phyloP scores from a whole-genome alignment of 2,888 invertebrate species.

The Synergus japonicus region DNA sequence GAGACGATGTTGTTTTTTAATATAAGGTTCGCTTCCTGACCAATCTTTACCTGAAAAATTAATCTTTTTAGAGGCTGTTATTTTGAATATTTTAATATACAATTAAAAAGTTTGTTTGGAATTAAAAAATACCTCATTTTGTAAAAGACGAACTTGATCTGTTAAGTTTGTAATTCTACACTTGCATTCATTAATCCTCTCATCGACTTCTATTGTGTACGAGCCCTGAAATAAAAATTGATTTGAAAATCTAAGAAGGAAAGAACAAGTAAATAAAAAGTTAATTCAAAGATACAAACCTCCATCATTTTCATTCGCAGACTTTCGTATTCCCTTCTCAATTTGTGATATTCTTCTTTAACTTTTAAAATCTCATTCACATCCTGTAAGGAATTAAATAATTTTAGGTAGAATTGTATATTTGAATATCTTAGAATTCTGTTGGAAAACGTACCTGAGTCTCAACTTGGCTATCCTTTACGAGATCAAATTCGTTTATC shows the following conservation, averaged over 20 bases:
- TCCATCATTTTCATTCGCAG: conserved; percentile 56
- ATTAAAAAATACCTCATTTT: conserved; percentile 61
- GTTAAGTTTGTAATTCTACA: conserved; percentile 58
- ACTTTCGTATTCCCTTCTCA: conserved; percentile 63
- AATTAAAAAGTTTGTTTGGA: not conserved
- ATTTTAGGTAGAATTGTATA: conserved; percentile 16
- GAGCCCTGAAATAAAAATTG: conserved; percentile 10
- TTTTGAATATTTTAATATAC: not conserved
- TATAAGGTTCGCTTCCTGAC: conserved; percentile 63
- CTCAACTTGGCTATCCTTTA: conserved; percentile 42
- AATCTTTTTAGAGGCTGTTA: conserved; percentile 2
- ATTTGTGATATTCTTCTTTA: conserved; percentile 61
- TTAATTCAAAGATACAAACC: conserved; percentile 53
- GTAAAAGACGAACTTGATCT: conserved; percentile 62
- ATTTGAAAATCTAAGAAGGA: not conserved
- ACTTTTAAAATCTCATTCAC: conserved; percentile 60
- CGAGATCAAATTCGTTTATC: conserved; percentile 53
- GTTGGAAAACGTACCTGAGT: conserved; percentile 42
- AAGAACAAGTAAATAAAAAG: conserved; percentile 23
- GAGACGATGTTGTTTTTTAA: conserved; percentile 60
- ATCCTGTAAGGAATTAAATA: conserved; percentile 41
- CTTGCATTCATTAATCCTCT: conserved; percentile 58
- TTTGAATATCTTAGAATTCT: conserved; percentile 33
- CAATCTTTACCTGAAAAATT: conserved; percentile 59
- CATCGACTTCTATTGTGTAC: conserved; percentile 56